phyloP scores from a whole-genome alignment of 2,888 invertebrate genomes.

The Octonoba sinensis region DNA sequence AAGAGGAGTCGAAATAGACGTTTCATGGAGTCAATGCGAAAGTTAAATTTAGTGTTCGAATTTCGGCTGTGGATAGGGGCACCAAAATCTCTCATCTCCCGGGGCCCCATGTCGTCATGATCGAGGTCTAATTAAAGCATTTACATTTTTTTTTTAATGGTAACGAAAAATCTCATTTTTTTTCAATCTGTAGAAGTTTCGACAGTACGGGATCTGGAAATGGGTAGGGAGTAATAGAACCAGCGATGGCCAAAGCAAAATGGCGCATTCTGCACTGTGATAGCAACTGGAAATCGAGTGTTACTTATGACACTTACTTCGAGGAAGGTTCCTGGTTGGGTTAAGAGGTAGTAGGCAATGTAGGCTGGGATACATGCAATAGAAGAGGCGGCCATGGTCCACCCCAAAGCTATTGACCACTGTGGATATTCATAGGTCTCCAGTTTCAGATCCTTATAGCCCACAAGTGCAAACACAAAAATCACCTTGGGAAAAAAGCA shows the following conservation, averaged over 20 bases:
- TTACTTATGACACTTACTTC: slow-evolving; percentile 61
- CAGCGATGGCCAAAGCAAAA: neutral
- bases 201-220: too few relatives aligned
- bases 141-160: too few relatives aligned
- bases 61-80: too few relatives aligned
- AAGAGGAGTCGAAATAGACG: too few relatives aligned
- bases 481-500: slow-evolving; percentile 17
- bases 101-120: too few relatives aligned
- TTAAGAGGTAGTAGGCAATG: slow-evolving; percentile 69
- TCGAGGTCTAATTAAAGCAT: too few relatives aligned
- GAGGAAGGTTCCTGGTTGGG: slow-evolving; percentile 69
- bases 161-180: too few relatives aligned
- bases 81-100: too few relatives aligned
- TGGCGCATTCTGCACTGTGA: neutral
- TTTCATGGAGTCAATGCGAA: too few relatives aligned
- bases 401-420: slow-evolving; percentile 66
- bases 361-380: slow-evolving; percentile 71
- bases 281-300: too few relatives aligned
- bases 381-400: slow-evolving; percentile 71
- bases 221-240: neutral
- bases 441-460: slow-evolving; percentile 64
- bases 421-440: slow-evolving; percentile 65
- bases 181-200: too few relatives aligned
- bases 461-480: slow-evolving; percentile 62
- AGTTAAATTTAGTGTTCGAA: too few relatives aligned